phyloP scores from a whole-genome alignment of 2,888 invertebrate genomes.

The Dryocosmus kuriphilus region DNA sequence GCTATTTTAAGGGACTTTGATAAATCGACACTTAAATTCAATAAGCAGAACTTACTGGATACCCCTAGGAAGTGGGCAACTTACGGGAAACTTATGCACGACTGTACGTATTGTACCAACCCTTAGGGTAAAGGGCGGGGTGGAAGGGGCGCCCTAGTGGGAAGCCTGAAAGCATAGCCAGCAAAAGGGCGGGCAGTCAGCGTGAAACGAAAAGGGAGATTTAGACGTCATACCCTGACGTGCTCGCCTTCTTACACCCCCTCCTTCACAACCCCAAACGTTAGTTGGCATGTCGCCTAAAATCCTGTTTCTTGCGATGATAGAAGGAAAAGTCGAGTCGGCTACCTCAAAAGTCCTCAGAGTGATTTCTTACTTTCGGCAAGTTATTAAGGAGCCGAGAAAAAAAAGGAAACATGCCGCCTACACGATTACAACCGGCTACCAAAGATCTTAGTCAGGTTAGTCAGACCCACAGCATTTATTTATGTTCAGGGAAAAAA shows the following conservation, averaged over 20 bases:
- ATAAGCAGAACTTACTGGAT: conserved; percentile 1
- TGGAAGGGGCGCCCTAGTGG: conserved; percentile 60
- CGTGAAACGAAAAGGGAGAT: conserved; percentile 73
- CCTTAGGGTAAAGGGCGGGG: conserved; percentile 60
- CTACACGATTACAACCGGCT: conserved; percentile 9
- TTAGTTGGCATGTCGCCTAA: conserved; percentile 49
- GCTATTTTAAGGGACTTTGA: not conserved
- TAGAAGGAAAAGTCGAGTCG: conserved; percentile 63
- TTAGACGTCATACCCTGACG: conserved; percentile 76
- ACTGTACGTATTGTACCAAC: conserved; percentile 65
- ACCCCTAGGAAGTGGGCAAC: not conserved
- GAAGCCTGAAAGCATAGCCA: conserved; percentile 66
- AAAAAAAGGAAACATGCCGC: conserved; percentile 37
- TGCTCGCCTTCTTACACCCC: conserved; percentile 62
- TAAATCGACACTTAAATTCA: conserved; percentile 24
- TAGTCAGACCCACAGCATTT: conserved; percentile 27
- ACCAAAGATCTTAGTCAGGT: conserved; percentile 4
- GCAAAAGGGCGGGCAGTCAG: conserved; percentile 75
- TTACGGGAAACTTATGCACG: conserved; percentile 51
- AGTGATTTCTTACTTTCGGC: conserved; percentile 60
- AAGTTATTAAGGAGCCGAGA: conserved; percentile 35
- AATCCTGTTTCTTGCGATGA: conserved; percentile 60
- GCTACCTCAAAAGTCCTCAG: conserved; percentile 53
- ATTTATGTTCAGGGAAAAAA: conserved; percentile 50
- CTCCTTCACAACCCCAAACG: conserved; percentile 43